Evolutionary conservation across 2,113 vertebrate genomes (phyloP).

Genomic region (Oreamnos americanus): DNA sequence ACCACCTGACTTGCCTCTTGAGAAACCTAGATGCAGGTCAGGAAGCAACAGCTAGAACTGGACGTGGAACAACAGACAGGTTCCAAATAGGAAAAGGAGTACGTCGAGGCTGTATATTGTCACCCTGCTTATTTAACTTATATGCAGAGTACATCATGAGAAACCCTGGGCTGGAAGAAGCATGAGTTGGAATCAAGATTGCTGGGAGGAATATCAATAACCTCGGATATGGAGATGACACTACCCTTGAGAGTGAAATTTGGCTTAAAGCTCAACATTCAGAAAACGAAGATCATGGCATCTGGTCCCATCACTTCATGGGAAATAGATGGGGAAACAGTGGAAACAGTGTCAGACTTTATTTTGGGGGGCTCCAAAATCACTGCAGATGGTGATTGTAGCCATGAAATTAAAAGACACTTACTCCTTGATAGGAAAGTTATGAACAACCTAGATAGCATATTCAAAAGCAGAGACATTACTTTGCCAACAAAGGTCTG

Average conservation of each 20-base stretch:
- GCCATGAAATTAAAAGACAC: neutral
- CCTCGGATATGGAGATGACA: neutral
- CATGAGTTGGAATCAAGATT: neutral
- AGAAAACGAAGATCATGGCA: neutral
- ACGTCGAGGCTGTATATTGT: neutral
- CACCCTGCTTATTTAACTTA: neutral
- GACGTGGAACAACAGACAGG: too few relatives aligned
- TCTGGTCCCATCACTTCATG: neutral
- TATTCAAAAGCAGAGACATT: neutral
- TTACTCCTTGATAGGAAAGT: neutral
- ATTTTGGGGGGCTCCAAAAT: accelerated
- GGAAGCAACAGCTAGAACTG: too few relatives aligned
- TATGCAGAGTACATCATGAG: neutral
- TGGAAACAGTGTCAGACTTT: neutral
- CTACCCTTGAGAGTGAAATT: neutral
- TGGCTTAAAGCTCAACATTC: neutral
- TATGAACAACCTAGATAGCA: neutral
- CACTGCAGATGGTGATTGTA: neutral
- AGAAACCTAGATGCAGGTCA: too few relatives aligned
- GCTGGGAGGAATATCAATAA: accelerated
- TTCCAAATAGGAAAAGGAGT: neutral
- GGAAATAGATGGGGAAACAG: neutral
- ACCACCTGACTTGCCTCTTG: too few relatives aligned
- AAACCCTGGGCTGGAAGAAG: accelerated
- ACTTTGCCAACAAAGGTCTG: neutral